Evolutionary conservation across 2,888 invertebrate species (phyloP).

Genomic region (Oligia latruncula): DNA sequence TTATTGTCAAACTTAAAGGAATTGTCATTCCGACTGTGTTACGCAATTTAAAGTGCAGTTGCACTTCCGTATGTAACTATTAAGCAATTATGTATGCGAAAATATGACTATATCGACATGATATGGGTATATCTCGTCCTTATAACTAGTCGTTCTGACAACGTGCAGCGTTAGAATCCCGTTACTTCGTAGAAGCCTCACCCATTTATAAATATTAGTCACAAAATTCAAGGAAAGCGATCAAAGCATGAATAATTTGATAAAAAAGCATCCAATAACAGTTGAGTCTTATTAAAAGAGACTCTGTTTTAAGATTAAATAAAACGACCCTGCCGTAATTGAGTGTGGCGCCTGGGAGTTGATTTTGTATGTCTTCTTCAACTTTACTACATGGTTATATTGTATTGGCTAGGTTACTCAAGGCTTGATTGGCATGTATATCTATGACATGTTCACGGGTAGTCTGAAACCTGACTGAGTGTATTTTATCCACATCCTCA

Average conservation of each 20-base stretch:
- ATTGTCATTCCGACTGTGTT: background rate
- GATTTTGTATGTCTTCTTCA: constrained; percentile 17
- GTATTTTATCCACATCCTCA: background rate
- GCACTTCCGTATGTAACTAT: background rate
- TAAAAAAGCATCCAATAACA: constrained; percentile 38
- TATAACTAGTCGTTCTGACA: constrained; percentile 12
- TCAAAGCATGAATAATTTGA: constrained; percentile 37
- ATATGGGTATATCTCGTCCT: constrained; percentile 1
- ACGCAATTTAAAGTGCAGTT: background rate
- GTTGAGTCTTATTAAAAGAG: constrained; percentile 38
- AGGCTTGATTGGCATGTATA: background rate
- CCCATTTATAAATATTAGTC: constrained; percentile 41
- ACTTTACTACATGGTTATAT: background rate
- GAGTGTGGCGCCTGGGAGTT: constrained; percentile 51
- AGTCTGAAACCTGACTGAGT: background rate
- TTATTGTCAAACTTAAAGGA: background rate
- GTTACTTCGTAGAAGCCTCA: constrained; percentile 50
- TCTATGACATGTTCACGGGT: background rate
- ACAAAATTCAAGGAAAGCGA: constrained; percentile 43
- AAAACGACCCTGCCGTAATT: constrained; percentile 62
- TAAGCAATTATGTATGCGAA: background rate
- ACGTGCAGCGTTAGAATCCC: constrained; percentile 38
- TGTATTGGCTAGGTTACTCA: background rate
- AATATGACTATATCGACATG: background rate
- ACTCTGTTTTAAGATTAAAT: constrained; percentile 55